Percentiles rank a stretch among this genome's conserved stretches.
phyloP scores from a whole-genome alignment of 2,888 invertebrate genomes.

The Apodemia zela region DNA sequence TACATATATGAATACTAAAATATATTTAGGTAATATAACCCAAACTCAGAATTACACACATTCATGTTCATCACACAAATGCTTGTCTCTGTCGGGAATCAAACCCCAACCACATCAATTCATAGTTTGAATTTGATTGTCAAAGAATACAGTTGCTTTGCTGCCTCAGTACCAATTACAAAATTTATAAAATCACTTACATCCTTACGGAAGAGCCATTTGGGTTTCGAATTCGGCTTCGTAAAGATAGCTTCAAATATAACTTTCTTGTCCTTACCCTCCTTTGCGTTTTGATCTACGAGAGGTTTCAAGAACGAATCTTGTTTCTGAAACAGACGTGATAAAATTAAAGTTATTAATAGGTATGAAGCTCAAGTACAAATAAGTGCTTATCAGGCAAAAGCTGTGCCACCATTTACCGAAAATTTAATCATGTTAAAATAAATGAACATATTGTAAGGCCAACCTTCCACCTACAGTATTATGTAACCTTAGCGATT shows the following conservation, averaged over 20 bases:
- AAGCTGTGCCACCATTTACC: slow-evolving; percentile 52
- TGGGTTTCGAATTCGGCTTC: slow-evolving; percentile 96
- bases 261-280: slow-evolving; percentile 98
- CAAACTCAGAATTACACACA: too few species aligned
- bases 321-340: slow-evolving; percentile 86
- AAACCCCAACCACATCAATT: too few species aligned
- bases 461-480: not conserved
- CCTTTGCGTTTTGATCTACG: slow-evolving; percentile 95
- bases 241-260: slow-evolving; percentile 96
- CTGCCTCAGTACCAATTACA: too few species aligned
- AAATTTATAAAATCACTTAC: slow-evolving; percentile 79
- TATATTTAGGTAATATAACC: too few species aligned
- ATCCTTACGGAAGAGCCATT: slow-evolving; percentile 95
- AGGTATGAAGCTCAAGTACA: not conserved
- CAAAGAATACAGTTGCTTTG: too few species aligned
- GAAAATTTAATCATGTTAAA: not conserved
- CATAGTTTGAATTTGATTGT: too few species aligned
- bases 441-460: not conserved
- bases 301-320: slow-evolving; percentile 96
- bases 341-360: not conserved
- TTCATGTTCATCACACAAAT: too few species aligned
- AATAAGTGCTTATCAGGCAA: slow-evolving; percentile 72
- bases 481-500: not conserved
- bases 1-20: too few species aligned
- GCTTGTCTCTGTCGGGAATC: too few species aligned